Conservation (phyloP, 1,140 invertebrate genomes). For the Monomorium pharaonis region DNA sequence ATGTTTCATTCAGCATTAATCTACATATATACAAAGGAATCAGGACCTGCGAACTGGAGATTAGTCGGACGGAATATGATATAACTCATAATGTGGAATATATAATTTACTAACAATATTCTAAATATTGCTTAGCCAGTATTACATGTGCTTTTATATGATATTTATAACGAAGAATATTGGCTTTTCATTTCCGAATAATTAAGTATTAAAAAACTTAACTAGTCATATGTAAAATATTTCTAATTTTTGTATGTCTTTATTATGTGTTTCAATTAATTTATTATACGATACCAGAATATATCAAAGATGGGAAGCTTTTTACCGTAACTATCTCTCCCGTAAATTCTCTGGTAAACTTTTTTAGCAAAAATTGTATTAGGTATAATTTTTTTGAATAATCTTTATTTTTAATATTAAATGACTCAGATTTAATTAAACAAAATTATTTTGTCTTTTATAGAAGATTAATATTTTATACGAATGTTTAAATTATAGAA, state of each 20-base stretch:
- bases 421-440: not conserved
- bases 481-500: not conserved
- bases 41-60: conserved; percentile 66
- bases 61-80: conserved; percentile 60
- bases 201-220: conserved; percentile 33
- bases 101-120: conserved; percentile 49
- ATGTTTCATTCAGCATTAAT: conserved; percentile 69
- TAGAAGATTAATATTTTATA: not conserved
- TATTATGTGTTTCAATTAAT: not conserved
- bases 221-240: conserved; percentile 60
- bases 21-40: conserved; percentile 64
- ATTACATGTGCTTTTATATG: conserved; percentile 38
- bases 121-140: conserved; percentile 51
- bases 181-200: conserved; percentile 53
- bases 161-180: conserved; percentile 54
- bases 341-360: not conserved
- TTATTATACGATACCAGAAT: conserved; percentile 11
- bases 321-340: not conserved
- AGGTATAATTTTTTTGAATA: not conserved
- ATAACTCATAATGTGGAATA: conserved; percentile 42
- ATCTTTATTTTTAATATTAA: conserved; percentile 1
- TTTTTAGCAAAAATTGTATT: not conserved
- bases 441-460: not conserved
- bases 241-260: conserved; percentile 31
- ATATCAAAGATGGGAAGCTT: conserved; percentile 16